Percentiles rank a stretch among this genome's conserved stretches.
These are phyloP conservation scores for Vireo altiloquus DNA, from an alignment of 2,113 vertebrate species.

Conservation along the genomic window DNA sequence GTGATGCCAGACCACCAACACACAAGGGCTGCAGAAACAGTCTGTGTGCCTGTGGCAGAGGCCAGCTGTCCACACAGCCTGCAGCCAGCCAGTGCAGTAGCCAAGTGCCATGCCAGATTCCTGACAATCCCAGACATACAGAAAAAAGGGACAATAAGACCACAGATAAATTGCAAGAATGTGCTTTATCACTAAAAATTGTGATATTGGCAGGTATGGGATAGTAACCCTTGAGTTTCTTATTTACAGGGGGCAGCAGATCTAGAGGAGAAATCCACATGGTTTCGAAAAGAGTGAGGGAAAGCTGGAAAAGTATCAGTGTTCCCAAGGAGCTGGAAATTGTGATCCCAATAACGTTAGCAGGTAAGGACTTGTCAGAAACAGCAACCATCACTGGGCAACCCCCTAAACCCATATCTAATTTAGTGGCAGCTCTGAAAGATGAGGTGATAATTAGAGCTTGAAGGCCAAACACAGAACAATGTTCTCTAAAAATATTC, in stretches of 20 bases:
- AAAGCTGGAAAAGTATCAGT: neutral
- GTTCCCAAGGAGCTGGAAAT: neutral
- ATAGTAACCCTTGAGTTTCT: neutral
- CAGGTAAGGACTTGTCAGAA: neutral
- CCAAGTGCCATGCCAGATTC: neutral
- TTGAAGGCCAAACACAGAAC: neutral
- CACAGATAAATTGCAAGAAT: neutral
- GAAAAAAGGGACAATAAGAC: neutral
- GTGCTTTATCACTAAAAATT: neutral
- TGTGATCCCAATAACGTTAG: neutral
- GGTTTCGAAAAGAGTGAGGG: neutral
- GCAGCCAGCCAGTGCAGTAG: neutral
- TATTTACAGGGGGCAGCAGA: neutral
- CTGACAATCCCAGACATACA: neutral
- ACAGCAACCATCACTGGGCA: neutral
- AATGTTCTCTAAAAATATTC: neutral
- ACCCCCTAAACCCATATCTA: neutral
- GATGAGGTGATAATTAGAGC: neutral
- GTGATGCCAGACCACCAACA: neutral
- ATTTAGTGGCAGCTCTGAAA: neutral
- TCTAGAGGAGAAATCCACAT: neutral
- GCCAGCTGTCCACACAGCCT: neutral
- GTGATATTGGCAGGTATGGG: neutral
- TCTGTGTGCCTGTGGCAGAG: neutral
- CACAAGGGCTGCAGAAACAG: neutral